A percentile compares a stretch with the other conserved stretches of the same genome.
Conservation (phyloP, 30 jellyfish, hydroid and myxozoan species). For the Phacellophora camtschatica region DNA sequence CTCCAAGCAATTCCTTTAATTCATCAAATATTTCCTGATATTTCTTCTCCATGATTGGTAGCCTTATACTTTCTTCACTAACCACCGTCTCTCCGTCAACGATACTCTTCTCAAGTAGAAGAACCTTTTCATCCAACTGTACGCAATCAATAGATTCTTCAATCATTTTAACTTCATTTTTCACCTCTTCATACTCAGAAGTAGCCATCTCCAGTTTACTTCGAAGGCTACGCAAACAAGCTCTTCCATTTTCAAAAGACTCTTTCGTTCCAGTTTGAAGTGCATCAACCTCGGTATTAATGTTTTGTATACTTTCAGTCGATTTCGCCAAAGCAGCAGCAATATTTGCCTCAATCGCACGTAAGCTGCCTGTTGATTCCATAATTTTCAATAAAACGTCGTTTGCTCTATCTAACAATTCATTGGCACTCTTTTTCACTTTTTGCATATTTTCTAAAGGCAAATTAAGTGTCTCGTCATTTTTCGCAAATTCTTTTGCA, state of each 20-base stretch:
- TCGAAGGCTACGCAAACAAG: neutral
- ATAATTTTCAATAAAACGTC: too few relatives aligned
- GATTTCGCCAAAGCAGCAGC: too few relatives aligned
- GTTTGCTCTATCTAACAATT: too few relatives aligned
- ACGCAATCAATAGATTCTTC: neutral
- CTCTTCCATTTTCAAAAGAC: neutral
- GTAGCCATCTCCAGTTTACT: neutral
- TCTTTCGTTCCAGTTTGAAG: too few relatives aligned
- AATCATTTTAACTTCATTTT: neutral
- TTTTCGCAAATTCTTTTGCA: neutral
- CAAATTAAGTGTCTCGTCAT: too few relatives aligned
- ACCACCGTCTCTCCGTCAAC: neutral
- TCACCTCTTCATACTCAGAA: conserved; percentile 11
- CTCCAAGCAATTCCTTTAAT: neutral
- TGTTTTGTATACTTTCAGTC: too few relatives aligned
- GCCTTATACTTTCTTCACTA: neutral
- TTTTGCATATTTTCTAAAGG: too few relatives aligned
- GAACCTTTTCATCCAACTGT: conserved; percentile 1
- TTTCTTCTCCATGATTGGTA: neutral
- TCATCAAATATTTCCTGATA: neutral
- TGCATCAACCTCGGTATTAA: too few relatives aligned
- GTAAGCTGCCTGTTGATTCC: neutral
- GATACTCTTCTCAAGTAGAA: neutral
- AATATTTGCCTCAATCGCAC: neutral
- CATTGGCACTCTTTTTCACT: too few relatives aligned